Evolutionary conservation across 2,113 vertebrate species (phyloP), one percentile per base, ranked within the genome.

Genomic region (Meleagris gallopavo): DNA sequence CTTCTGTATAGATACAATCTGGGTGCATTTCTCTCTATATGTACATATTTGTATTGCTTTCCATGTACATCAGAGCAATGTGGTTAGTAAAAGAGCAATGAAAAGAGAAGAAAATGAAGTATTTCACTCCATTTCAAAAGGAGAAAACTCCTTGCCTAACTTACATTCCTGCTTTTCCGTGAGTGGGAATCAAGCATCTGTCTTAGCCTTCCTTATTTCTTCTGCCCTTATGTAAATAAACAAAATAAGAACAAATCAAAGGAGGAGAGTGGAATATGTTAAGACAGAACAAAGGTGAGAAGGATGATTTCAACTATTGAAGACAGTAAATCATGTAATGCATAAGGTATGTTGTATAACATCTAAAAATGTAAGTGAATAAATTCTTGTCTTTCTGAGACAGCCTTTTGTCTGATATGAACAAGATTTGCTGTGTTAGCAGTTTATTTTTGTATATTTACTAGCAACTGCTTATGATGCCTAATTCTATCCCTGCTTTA

Each of bases 181-280:
- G 10, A n/a, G 14, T 29, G 50, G 36, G 15, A 22, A 45, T 25
- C 6, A 2, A 14, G 19, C 4, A 18, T 43, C 9, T 1, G 1
- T 17, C 21, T 75, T 57, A 41, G 22, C 27, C 10, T 62, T 32
- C 41, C 18, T 8, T 27, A 5, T 48, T 43, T 62, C 43, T 30
- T 71, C 58, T 57, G 10, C 15, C 22, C 2, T 66, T 45, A 38
- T 14, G 4, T 32, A 70, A 38, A 57, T 20, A 46, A 77, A 27
- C n/a, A 62, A 67, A 61, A 34, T 25, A 43, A 41, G 16, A 50
- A 61, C 32, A 61, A 67, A 50, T 15, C 9, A 36, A 36, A 22
- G 18, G 13, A 66, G 64, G 22, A 24, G 6, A n/a, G 25, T 9
- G 20, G 6, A 41, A 62, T 36, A 34, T 45, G 19, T 5, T 40